A percentile compares a stretch with the other conserved stretches of the same genome.
Evolutionary conservation across 2,113 vertebrate species (phyloP).

Genomic region (Cromileptes altivelis): DNA sequence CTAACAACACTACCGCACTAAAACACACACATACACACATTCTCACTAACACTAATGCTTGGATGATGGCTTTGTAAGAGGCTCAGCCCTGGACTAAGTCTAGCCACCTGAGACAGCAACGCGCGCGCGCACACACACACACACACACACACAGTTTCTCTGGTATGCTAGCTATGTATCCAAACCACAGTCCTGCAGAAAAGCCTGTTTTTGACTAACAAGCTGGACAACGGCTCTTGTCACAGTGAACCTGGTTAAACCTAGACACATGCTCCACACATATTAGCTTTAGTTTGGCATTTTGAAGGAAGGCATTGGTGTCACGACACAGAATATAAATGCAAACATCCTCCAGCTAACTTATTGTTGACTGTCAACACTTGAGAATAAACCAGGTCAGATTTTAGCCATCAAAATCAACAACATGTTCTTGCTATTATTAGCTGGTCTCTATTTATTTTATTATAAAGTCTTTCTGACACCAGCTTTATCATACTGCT

Average conservation of each 20-base stretch:
- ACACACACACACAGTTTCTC: slow-evolving; percentile 19
- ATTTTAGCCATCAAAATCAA: slow-evolving; percentile 1
- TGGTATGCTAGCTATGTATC: slow-evolving; percentile 21
- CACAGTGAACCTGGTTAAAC: not conserved
- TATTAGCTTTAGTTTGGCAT: not conserved
- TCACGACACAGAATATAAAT: not conserved
- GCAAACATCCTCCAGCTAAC: not conserved
- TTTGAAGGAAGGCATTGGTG: not conserved
- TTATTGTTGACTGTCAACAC: not conserved
- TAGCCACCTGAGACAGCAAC: slow-evolving; percentile 54
- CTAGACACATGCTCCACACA: not conserved
- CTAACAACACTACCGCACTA: slow-evolving; percentile 45
- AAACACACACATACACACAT: slow-evolving; percentile 41
- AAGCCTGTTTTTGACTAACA: not conserved
- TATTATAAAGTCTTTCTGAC: not conserved
- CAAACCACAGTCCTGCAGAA: slow-evolving; percentile 13
- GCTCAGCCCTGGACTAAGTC: slow-evolving; percentile 51
- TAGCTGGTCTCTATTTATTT: not conserved
- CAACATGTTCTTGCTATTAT: not conserved
- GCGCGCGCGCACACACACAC: slow-evolving; percentile 28
- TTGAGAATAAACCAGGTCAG: not conserved
- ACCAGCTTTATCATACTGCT: not conserved
- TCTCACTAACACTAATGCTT: slow-evolving; percentile 49
- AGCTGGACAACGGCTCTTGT: not conserved
- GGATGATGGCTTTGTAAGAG: slow-evolving; percentile 56